Conservation (phyloP, 2,113 vertebrate species). For the Atractosteus spatula region DNA sequence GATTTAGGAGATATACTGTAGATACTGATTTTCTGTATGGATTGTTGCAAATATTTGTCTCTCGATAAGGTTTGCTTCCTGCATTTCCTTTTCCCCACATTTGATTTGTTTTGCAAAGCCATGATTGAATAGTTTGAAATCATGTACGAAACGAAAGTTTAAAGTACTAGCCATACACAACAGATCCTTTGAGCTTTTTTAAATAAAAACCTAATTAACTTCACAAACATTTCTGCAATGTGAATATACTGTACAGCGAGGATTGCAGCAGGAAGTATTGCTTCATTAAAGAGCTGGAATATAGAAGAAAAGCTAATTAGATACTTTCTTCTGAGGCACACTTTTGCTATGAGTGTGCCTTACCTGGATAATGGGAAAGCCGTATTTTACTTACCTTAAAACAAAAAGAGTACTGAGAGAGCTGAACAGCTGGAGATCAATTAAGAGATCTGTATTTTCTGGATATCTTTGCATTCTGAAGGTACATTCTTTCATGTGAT, state of each 20-base stretch:
- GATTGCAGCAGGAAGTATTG: not conserved
- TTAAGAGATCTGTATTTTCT: not conserved
- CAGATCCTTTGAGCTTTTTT: not conserved
- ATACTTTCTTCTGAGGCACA: conserved; percentile 23
- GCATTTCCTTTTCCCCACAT: too few relatives aligned
- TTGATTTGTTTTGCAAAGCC: too few relatives aligned
- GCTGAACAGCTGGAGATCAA: conserved; percentile 5
- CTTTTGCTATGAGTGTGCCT: not conserved
- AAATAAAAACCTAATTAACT: not conserved
- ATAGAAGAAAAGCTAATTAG: not conserved
- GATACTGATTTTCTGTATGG: too few relatives aligned
- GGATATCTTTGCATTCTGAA: conserved; percentile 7
- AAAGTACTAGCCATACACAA: too few relatives aligned
- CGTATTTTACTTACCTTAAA: conserved; percentile 18
- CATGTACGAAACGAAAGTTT: too few relatives aligned
- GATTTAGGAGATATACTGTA: too few relatives aligned
- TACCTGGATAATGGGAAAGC: conserved; percentile 17
- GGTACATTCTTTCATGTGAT: conserved; percentile 24
- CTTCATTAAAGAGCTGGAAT: conserved; percentile 12
- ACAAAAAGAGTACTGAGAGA: conserved; percentile 5
- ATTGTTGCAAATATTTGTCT: too few relatives aligned
- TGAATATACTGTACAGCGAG: not conserved
- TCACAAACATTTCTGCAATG: too few relatives aligned
- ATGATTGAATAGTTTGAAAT: too few relatives aligned
- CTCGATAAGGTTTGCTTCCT: too few relatives aligned